Percentiles rank a stretch among this genome's conserved stretches.
Conservation (phyloP, 2,888 invertebrate species). For the Caradrina clavipalpis region DNA sequence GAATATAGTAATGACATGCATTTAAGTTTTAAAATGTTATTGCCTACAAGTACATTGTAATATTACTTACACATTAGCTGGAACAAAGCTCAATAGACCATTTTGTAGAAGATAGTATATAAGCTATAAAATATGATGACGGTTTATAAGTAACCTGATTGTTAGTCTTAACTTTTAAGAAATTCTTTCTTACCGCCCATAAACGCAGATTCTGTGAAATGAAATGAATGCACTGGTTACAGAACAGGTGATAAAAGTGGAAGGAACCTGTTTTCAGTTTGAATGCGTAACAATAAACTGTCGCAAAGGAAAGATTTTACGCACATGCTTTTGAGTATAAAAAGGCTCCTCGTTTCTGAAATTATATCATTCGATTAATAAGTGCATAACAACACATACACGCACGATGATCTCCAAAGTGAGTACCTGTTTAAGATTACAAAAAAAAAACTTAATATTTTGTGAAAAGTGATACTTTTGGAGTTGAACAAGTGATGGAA, state of each 20-base stretch:
- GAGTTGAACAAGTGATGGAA: neutral
- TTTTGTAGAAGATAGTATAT: too few species aligned
- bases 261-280: constrained; percentile 57
- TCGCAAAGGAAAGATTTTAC: constrained; percentile 59
- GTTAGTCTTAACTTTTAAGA: neutral
- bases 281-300: constrained; percentile 61
- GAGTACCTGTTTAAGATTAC: constrained; percentile 52
- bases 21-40: too few species aligned
- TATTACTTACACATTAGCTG: too few species aligned
- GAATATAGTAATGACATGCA: too few species aligned
- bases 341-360: constrained; percentile 65
- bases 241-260: constrained; percentile 40
- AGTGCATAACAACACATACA: constrained; percentile 64
- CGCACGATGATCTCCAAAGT: constrained; percentile 76
- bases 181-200: neutral
- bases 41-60: too few species aligned
- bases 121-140: too few species aligned
- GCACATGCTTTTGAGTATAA: constrained; percentile 71
- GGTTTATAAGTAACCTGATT: too few species aligned
- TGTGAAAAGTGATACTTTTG: neutral
- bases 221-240: constrained; percentile 29
- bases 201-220: constrained; percentile 11
- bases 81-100: too few species aligned
- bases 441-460: neutral
- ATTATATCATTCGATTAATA: constrained; percentile 72